A percentile compares a stretch with the other conserved stretches of the same genome.
These are phyloP conservation scores for Myotis davidii DNA, from an alignment of 2,113 vertebrate genomes.

Conservation along the genomic window DNA sequence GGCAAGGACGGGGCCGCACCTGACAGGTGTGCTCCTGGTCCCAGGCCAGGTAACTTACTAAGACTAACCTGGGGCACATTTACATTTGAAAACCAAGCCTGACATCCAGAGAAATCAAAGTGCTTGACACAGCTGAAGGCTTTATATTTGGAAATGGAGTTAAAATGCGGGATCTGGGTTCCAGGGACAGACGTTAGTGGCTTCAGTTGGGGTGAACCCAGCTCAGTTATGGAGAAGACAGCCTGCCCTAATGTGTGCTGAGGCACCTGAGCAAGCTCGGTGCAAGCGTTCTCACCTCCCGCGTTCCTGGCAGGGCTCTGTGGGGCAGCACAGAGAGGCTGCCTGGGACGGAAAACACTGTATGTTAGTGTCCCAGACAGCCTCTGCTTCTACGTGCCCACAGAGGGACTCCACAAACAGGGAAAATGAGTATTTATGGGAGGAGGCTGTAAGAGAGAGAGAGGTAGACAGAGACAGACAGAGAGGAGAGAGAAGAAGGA, in stretches of 20 bases:
- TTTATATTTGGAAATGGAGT: slow-evolving; percentile 79
- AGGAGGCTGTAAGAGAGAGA: background rate
- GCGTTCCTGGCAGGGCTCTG: fast-evolving
- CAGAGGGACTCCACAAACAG: background rate
- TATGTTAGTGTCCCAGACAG: fast-evolving
- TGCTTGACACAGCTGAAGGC: slow-evolving; percentile 68
- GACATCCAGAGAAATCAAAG: slow-evolving; percentile 84
- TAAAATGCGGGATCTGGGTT: slow-evolving; percentile 3
- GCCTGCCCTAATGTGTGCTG: background rate
- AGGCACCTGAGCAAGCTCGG: background rate
- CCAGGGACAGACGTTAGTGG: background rate
- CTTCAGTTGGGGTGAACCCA: background rate
- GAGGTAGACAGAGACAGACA: background rate
- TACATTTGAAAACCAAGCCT: slow-evolving; percentile 80
- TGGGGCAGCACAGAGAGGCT: background rate
- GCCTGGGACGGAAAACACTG: fast-evolving
- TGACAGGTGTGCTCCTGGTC: slow-evolving; percentile 88
- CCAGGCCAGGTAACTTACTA: slow-evolving; percentile 81
- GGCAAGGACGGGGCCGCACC: slow-evolving; percentile 85
- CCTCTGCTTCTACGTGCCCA: background rate
- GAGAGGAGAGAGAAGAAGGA: background rate
- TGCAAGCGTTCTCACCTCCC: background rate
- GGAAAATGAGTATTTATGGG: background rate
- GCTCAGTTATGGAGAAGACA: background rate
- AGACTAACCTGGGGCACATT: slow-evolving; percentile 85